These are phyloP conservation scores for Epizoanthus ramosus DNA, from an alignment of 92 coral and sea anemone species.

Conservation along the genomic window DNA sequence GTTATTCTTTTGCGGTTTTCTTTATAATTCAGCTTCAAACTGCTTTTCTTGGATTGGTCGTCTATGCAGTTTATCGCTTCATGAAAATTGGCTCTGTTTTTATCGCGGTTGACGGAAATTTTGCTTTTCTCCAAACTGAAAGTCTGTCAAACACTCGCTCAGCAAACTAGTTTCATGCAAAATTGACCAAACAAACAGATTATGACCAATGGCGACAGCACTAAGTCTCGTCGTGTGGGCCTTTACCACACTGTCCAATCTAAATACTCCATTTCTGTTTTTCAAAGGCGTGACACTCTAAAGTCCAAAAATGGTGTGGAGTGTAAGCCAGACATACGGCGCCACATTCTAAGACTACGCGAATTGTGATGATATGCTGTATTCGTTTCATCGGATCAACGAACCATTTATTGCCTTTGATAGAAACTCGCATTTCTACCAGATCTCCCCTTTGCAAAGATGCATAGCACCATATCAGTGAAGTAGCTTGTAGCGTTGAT, in stretches of 20 bases:
- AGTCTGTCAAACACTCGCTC: background rate
- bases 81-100: background rate
- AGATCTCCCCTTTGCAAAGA: background rate
- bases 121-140: background rate
- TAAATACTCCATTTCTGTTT: constrained; percentile 31
- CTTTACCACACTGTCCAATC: constrained; percentile 15
- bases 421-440: no score
- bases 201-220: background rate
- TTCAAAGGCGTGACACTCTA: constrained; percentile 37
- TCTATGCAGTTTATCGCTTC: background rate
- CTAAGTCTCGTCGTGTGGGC: constrained; percentile 11
- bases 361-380: no score
- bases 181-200: constrained; percentile 5
- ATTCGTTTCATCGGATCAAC: no score
- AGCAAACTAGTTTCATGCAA: background rate
- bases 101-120: background rate
- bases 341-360: background rate
- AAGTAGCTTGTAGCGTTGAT: no score
- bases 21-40: background rate
- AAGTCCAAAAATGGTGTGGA: background rate
- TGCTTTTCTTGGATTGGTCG: background rate
- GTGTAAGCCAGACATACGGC: background rate
- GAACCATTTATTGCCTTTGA: no score
- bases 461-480: no score
- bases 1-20: background rate